Percentiles rank a stretch among this genome's conserved stretches.
Conservation (phyloP, 2,888 invertebrate genomes). For the Ashinkailepas kermadecensis region DNA sequence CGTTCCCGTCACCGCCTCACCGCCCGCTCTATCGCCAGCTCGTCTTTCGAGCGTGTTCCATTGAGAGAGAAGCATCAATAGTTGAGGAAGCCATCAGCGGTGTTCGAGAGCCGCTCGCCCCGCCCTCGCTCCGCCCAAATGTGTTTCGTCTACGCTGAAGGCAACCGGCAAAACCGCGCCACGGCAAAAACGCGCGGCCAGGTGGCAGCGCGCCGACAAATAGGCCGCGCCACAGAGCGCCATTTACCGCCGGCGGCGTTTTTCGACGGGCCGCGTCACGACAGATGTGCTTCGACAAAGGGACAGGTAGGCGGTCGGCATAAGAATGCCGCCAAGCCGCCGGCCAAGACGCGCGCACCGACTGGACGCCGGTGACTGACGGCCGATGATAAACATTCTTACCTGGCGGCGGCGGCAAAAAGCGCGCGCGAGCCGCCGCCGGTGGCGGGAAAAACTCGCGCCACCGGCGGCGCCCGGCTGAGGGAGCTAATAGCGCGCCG, state of each 20-base stretch:
- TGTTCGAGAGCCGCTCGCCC: background rate
- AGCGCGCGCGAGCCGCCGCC: background rate
- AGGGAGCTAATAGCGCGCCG: background rate
- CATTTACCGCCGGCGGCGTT: background rate
- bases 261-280: background rate
- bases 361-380: background rate
- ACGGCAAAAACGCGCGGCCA: background rate
- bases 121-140: background rate
- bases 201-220: constrained; percentile 3
- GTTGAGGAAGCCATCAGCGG: no score
- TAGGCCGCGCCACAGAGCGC: background rate
- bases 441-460: no score
- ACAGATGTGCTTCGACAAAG: constrained; percentile 1
- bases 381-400: constrained; percentile 11
- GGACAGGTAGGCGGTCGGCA: background rate
- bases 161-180: background rate
- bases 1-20: no score
- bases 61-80: no score
- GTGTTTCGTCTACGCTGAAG: constrained; percentile 3
- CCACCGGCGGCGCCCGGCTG: background rate
- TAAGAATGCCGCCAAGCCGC: background rate
- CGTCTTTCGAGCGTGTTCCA: no score
- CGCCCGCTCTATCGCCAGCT: no score
- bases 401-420: constrained; percentile 5
- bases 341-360: background rate